phyloP scores from a whole-genome alignment of 1,140 invertebrate species.

The Micrasema longulum region DNA sequence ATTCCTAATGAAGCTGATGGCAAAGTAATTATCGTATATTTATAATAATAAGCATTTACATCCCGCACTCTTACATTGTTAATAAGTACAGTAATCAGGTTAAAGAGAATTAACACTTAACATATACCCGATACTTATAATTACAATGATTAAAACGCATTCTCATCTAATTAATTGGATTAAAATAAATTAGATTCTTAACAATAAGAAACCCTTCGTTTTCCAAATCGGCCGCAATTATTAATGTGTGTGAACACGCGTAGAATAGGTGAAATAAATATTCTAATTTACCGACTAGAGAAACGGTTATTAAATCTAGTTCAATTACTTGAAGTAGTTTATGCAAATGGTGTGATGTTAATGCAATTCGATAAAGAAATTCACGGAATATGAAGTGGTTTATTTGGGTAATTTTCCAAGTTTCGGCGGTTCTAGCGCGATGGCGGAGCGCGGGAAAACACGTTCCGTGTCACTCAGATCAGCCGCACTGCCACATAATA shows the following conservation, averaged over 20 bases:
- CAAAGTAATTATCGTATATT: too few species aligned
- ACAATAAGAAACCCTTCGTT: conserved; percentile 13
- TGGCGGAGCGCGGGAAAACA: conserved; percentile 9
- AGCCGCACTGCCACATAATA: neutral
- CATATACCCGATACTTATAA: neutral
- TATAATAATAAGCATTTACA: too few species aligned
- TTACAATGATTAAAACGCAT: conserved; percentile 8
- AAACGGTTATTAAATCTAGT: too few species aligned
- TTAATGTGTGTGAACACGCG: conserved; percentile 17
- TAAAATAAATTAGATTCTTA: conserved; percentile 3
- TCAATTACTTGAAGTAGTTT: too few species aligned
- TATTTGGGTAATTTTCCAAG: neutral
- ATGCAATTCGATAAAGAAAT: too few species aligned
- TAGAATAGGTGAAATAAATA: neutral
- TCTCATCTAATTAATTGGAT: conserved; percentile 16
- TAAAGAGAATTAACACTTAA: too few species aligned
- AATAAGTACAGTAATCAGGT: too few species aligned
- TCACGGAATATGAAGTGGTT: too few species aligned
- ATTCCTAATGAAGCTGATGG: too few species aligned
- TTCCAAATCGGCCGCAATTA: conserved; percentile 4
- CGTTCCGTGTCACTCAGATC: neutral
- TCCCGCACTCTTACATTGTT: too few species aligned
- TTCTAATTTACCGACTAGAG: too few species aligned
- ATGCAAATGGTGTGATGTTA: too few species aligned
- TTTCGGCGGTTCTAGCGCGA: neutral